These are phyloP conservation scores for Nothocercus nigrocapillus DNA, from an alignment of 2,113 vertebrate species.

Conservation along the genomic window DNA sequence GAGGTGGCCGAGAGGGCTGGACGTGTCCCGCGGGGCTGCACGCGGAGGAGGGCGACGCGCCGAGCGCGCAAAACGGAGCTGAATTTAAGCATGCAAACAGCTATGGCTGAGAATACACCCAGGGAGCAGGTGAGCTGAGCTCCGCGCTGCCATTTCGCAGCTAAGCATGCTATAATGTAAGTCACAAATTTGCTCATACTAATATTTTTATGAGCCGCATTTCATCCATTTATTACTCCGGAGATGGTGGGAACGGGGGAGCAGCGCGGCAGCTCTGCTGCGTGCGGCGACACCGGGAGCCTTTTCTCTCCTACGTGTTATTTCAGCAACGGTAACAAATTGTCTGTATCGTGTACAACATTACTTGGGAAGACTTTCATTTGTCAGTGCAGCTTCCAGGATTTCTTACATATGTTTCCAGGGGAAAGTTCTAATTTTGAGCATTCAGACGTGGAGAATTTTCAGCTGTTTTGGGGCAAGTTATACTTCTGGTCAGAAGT, in stretches of 20 bases:
- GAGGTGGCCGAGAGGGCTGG: too few species aligned
- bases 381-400: not conserved
- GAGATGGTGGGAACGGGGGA: slow-evolving; percentile 44
- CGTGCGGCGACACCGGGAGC: not conserved
- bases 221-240: slow-evolving; percentile 62
- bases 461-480: not conserved
- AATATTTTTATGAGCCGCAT: slow-evolving; percentile 69
- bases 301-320: slow-evolving; percentile 34
- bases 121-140: slow-evolving; percentile 48
- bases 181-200: slow-evolving; percentile 70
- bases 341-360: not conserved
- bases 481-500: not conserved
- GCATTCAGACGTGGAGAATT: not conserved
- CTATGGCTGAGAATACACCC: slow-evolving; percentile 29
- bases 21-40: not conserved
- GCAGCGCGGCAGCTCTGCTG: not conserved
- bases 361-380: slow-evolving; percentile 16
- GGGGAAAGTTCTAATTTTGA: not conserved
- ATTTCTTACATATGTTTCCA: not conserved
- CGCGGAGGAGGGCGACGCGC: fast-evolving
- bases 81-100: slow-evolving; percentile 58
- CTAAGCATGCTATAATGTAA: slow-evolving; percentile 59
- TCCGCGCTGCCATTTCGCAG: slow-evolving; percentile 57
- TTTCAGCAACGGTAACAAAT: slow-evolving; percentile 51
- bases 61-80: not conserved